phyloP scores from a whole-genome alignment of 2,888 invertebrate species.

The Dermolepida albohirtum region DNA sequence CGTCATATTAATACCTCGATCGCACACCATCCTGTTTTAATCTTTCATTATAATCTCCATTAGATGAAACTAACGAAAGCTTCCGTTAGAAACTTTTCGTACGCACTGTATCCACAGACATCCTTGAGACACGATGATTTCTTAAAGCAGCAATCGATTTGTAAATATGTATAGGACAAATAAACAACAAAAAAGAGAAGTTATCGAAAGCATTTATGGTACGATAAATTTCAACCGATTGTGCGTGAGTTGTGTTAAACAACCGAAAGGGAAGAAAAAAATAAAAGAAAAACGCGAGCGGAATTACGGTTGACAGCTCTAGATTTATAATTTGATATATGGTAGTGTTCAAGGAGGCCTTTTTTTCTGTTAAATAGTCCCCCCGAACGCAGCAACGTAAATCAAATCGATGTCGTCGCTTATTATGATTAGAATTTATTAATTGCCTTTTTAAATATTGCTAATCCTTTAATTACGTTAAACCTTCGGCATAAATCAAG shows the following conservation, averaged over 20 bases:
- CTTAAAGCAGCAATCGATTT: slow-evolving; percentile 24
- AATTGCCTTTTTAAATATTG: slow-evolving; percentile 30
- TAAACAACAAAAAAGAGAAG: slow-evolving; percentile 36
- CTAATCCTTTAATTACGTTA: slow-evolving; percentile 27
- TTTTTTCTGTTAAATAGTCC: slow-evolving; percentile 29
- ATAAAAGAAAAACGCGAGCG: slow-evolving; percentile 2
- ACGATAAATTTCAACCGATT: slow-evolving; percentile 39
- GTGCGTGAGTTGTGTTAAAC: slow-evolving; percentile 37
- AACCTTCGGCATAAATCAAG: slow-evolving; percentile 12
- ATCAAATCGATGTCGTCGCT: slow-evolving; percentile 34
- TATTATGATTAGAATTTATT: slow-evolving; percentile 41
- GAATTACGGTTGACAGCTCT: slow-evolving; percentile 36
- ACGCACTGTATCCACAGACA: neutral
- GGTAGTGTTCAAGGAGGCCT: slow-evolving; percentile 29
- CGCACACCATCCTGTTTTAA: too few species aligned
- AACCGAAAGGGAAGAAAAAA: neutral
- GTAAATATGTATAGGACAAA: slow-evolving; percentile 41
- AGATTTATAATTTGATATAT: slow-evolving; percentile 38
- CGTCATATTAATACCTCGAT: too few species aligned
- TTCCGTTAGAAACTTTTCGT: neutral
- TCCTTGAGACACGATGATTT: neutral
- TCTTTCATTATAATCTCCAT: too few species aligned
- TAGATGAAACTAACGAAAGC: neutral
- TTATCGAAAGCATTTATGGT: slow-evolving; percentile 40
- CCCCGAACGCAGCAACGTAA: slow-evolving; percentile 16